These are phyloP conservation scores for Drosophila orosa DNA, from an alignment of 1,140 invertebrate species.

Conservation along the genomic window DNA sequence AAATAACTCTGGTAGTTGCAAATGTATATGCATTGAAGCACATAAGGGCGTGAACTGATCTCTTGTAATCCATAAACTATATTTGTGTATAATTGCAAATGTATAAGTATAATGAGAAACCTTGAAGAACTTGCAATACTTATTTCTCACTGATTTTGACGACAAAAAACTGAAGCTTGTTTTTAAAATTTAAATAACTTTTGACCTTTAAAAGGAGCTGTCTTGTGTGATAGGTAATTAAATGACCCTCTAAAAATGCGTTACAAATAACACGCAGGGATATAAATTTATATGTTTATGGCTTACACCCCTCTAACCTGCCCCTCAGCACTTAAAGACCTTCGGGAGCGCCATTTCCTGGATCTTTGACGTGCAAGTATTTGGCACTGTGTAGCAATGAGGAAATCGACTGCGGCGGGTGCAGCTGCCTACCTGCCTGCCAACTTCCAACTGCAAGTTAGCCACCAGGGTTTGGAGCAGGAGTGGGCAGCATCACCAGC, in stretches of 20 bases:
- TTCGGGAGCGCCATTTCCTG: not conserved
- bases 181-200: not conserved
- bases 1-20: too few relatives aligned
- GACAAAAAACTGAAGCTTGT: not conserved
- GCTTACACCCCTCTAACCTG: not conserved
- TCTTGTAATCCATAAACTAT: not conserved
- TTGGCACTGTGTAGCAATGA: conserved; percentile 55
- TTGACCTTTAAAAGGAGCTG: not conserved
- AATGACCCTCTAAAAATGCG: not conserved
- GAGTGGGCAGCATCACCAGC: conserved; percentile 38
- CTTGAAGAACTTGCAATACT: not conserved
- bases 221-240: not conserved
- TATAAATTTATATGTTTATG: not conserved
- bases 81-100: not conserved
- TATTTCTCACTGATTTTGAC: not conserved
- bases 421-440: conserved; percentile 45
- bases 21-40: not conserved
- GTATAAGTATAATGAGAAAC: not conserved
- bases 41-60: too few relatives aligned
- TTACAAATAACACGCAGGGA: not conserved
- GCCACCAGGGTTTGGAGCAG: conserved; percentile 28
- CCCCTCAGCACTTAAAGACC: not conserved
- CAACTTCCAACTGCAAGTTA: conserved; percentile 16
- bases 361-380: not conserved
- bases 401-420: conserved; percentile 67